Evolutionary conservation across 2,888 invertebrate genomes (phyloP), one percentile per base, ranked within the genome.

Genomic region (Elmis aenea): DNA sequence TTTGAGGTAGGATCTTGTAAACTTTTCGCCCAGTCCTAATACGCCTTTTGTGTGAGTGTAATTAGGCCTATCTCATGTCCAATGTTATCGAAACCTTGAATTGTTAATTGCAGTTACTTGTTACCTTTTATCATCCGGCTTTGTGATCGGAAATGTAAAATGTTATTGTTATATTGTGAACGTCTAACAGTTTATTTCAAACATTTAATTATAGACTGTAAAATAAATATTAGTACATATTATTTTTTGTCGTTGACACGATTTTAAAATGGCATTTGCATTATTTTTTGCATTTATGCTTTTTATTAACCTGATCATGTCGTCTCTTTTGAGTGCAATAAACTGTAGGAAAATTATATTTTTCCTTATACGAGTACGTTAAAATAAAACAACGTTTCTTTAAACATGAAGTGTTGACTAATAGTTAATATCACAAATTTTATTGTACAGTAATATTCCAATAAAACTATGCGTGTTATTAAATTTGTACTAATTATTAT

Each of bases 381-480:
- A n/a, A n/a, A n/a, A n/a, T n/a, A n/a, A n/a, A n/a, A n/a, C n/a
- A n/a, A n/a, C n/a, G n/a, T 38, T 35, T 44, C 45, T 46, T 42
- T 42, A 37, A 41, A 38, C 23, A 40, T 38, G 32, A 46, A 29
- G 33, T 38, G 46, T 44, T 48, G 38, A 41, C 39, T 40, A 35
- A 46, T 48, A 48, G 43, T 46, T 48, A 41, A 48, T 39, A 52
- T 48, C 47, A 50, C 46, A 39, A 46, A 48, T 52, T 51, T 44
- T 51, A 52, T 51, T 52, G 52, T 52, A 52, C 41, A 50, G 49
- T 46, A 45, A 38, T 33, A 42, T 35, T 45, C 32, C 32, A 44
- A 44, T 44, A 37, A 41, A 43, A 41, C 26, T 44, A 44, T 44
- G 31, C 37, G 44, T 44, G 44, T 44, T 44, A 41, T 28, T 22